Base-by-base conservation (phyloP, 1,140 invertebrate species). In the Pteromalus puparum region DNA sequence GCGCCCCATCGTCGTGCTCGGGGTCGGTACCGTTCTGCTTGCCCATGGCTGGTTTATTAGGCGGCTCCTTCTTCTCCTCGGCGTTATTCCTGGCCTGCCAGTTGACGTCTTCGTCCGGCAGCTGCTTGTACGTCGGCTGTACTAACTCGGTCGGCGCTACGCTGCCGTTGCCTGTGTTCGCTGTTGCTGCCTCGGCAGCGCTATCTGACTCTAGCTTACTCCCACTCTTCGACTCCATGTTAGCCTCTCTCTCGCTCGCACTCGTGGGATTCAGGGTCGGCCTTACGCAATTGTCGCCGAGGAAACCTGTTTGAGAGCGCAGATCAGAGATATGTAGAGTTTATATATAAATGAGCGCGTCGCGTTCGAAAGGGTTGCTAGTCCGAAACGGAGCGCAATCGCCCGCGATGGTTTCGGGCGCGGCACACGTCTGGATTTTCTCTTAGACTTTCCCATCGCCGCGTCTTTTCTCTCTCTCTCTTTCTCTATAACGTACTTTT, bases 1-100 rank as follows among this genome's bases (percentile, higher is more conserved):
- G 93, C 6, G 95, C 95, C 7, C 94, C 95, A 90, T 95, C 95
- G 46, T 92, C 90, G 81, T 90, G 79, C 1, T 92, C 92, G 9
- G 87, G 70, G 4, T 91, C 91, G 3, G 87, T 89, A 9, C 89
- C 90, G 68, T 92, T 93, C 76, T 92, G 91, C 42, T 92, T 93
- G 28, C 87, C 90, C 93, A 93, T 93, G 18, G 83, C 38, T 46
- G 53, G 13, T 26, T 61, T 73, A 7, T 21, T 15, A 15, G 48
- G 68, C 7, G 53, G 76, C 10, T 78, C 65, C 1, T 82, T 82
- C 46, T 78, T 79, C 28, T 86, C 85, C 7, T 77, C 42, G 15
- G 67, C 61, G 24, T 75, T 83, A 15, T 87, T 85, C 21, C 79
- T 77, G 6, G 42, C 21, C 61, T 87, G 72, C 87, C 86, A 89